Percentiles rank a stretch among this genome's conserved stretches.
Evolutionary conservation across 92 coral and sea anemone genomes (phyloP).

Genomic region (Bergia sp.): DNA sequence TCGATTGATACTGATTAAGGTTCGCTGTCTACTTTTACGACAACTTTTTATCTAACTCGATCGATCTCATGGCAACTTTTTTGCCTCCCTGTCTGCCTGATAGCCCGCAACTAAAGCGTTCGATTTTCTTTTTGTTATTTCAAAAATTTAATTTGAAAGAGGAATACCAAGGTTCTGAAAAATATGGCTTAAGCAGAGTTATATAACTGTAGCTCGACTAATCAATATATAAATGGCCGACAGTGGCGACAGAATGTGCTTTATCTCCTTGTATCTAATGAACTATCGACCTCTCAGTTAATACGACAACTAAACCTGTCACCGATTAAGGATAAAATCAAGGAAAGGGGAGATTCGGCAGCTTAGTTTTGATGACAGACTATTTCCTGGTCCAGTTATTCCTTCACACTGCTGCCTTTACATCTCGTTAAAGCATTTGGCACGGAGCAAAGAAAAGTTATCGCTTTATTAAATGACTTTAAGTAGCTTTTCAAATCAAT

Average conservation of each 20-base stretch:
- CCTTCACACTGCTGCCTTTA: not conserved
- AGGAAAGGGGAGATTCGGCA: constrained; percentile 17
- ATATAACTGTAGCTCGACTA: not conserved
- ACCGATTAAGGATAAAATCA: constrained; percentile 16
- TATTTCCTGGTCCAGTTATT: constrained; percentile 3
- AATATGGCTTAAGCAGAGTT: too few relatives aligned
- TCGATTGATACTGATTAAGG: not conserved
- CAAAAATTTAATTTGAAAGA: too few relatives aligned
- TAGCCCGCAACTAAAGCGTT: not conserved
- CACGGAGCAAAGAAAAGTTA: not conserved
- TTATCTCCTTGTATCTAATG: constrained; percentile 5
- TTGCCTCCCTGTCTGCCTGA: not conserved
- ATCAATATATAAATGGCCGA: not conserved
- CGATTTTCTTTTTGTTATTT: not conserved
- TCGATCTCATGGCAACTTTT: not conserved
- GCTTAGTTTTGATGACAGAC: constrained; percentile 32
- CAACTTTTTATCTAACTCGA: not conserved
- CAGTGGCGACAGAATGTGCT: not conserved
- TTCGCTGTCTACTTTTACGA: not conserved
- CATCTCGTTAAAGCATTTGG: constrained; percentile 2
- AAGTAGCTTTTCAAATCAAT: not conserved
- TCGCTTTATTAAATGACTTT: not conserved
- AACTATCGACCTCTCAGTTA: constrained; percentile 17
- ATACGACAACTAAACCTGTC: constrained; percentile 32
- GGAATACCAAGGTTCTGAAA: too few relatives aligned